Evolutionary conservation across 2,113 vertebrate species (phyloP).

Genomic region (Heterotilapia buettikoferi): DNA sequence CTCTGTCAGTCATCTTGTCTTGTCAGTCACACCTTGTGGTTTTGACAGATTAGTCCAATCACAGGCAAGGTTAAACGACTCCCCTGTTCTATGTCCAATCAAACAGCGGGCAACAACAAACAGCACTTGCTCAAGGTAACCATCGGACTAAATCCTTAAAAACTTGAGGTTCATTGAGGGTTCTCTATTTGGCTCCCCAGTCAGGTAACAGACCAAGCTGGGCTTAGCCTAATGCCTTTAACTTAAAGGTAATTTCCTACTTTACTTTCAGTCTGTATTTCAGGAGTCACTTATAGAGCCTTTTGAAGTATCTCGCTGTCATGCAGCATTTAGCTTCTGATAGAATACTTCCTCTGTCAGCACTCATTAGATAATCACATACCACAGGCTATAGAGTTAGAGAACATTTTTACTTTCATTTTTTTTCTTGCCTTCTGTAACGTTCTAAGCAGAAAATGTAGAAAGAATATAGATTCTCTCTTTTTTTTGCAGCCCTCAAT

Average conservation of each 20-base stretch:
- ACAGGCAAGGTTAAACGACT: constrained; percentile 48
- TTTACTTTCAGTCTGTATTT: constrained; percentile 66
- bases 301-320: constrained; percentile 73
- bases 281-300: constrained; percentile 59
- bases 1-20: constrained; percentile 35
- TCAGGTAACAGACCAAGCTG: constrained; percentile 46
- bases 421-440: neutral
- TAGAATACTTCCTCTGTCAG: constrained; percentile 64
- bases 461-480: constrained; percentile 2
- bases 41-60: constrained; percentile 56
- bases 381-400: constrained; percentile 53
- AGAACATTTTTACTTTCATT: constrained; percentile 29
- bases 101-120: constrained; percentile 20
- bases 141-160: neutral
- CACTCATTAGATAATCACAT: constrained; percentile 65
- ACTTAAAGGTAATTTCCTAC: constrained; percentile 63
- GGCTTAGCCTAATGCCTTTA: constrained; percentile 47
- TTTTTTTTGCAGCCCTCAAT: constrained; percentile 3
- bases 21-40: constrained; percentile 42
- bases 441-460: constrained; percentile 15
- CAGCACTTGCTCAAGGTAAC: constrained; percentile 8
- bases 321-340: constrained; percentile 68
- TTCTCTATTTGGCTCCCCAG: constrained; percentile 28
- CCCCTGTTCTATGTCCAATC: constrained; percentile 26
- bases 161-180: constrained; percentile 7